Percentiles rank a stretch among this genome's conserved stretches.
Evolutionary conservation across 2,797 vertebrate genomes (phyloP).

Genomic region (Acrossocheilus wenchowensis): DNA sequence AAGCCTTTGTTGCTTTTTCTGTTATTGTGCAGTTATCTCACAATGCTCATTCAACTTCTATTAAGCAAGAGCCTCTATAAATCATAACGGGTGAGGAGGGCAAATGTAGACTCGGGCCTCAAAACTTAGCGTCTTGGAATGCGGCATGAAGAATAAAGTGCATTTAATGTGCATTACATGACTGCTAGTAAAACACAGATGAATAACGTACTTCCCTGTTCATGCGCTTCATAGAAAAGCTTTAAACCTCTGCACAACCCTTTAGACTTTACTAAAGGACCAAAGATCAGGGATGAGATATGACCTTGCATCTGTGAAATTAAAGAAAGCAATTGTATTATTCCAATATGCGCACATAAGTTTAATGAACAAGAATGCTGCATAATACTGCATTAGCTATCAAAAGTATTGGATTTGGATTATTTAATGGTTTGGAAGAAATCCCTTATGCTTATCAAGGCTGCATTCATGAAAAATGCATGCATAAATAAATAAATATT

Average conservation of each 20-base stretch:
- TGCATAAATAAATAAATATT: not conserved
- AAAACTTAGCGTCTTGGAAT: constrained; percentile 14
- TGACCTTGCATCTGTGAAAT: constrained; percentile 68
- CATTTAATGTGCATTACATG: constrained; percentile 19
- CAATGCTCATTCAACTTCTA: not conserved
- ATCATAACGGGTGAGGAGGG: not conserved
- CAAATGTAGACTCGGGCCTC: not conserved
- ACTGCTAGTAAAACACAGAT: constrained; percentile 10
- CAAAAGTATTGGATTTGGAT: not conserved
- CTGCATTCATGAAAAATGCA: not conserved
- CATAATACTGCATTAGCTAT: not conserved
- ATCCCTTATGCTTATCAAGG: not conserved
- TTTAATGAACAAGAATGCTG: constrained; percentile 45
- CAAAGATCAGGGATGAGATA: constrained; percentile 60
- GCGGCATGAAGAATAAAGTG: constrained; percentile 5
- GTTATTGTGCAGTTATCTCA: constrained; percentile 62
- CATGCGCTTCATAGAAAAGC: not conserved
- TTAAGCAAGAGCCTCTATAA: constrained; percentile 33
- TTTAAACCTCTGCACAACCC: constrained; percentile 1
- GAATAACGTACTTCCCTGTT: constrained; percentile 24
- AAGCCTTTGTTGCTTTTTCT: constrained; percentile 19
- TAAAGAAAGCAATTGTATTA: constrained; percentile 58
- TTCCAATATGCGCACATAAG: constrained; percentile 57
- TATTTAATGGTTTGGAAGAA: not conserved
- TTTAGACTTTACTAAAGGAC: not conserved